A percentile compares a stretch with the other conserved stretches of the same genome.
Evolutionary conservation across 2,888 invertebrate species (phyloP).

Genomic region (Dicyrtoma fusca): DNA sequence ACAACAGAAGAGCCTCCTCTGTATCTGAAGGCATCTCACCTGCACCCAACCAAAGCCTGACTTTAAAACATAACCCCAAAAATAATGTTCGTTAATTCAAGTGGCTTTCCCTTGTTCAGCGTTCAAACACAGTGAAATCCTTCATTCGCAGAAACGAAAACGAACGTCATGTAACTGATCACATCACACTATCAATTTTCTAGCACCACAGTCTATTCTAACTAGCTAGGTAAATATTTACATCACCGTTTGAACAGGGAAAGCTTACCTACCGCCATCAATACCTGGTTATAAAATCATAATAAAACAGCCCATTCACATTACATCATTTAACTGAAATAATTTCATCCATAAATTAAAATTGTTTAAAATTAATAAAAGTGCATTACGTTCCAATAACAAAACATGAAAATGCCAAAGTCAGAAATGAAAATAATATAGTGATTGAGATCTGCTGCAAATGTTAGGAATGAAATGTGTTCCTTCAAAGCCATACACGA

Average conservation of each 20-base stretch:
- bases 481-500: too few relatives aligned
- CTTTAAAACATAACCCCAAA: constrained; percentile 49
- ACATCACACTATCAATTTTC: neutral
- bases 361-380: neutral
- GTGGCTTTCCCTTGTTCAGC: too few relatives aligned
- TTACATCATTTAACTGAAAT: constrained; percentile 5
- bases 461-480: too few relatives aligned
- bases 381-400: neutral
- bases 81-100: constrained; percentile 25
- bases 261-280: constrained; percentile 24
- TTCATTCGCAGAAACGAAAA: neutral
- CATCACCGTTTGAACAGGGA: constrained; percentile 8
- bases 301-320: constrained; percentile 15
- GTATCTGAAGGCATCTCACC: constrained; percentile 67
- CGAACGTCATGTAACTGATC: neutral
- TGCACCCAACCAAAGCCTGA: constrained; percentile 59
- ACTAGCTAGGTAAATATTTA: constrained; percentile 4
- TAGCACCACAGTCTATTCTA: neutral
- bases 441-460: neutral
- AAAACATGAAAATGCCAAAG: neutral
- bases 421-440: neutral
- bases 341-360: neutral
- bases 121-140: neutral
- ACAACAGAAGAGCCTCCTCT: constrained; percentile 81
- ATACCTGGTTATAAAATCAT: constrained; percentile 21